Evolutionary conservation across 1,140 invertebrate species (phyloP), one percentile per base, ranked within the genome.

Genomic region (Aphaenogaster rudis): DNA sequence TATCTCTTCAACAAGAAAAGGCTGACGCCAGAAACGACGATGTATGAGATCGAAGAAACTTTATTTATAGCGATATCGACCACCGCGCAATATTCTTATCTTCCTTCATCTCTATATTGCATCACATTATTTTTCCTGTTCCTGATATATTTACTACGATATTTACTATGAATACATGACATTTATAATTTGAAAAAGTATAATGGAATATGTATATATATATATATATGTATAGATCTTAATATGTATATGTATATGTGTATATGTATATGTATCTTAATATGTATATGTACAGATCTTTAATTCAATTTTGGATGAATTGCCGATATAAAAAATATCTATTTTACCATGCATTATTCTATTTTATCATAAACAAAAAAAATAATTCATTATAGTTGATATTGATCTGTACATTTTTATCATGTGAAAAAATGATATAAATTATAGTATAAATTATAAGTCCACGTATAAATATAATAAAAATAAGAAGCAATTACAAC

Each of bases 31-130:
- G 33, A 63, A 74, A 77, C 6, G 71, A 39, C 54, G 69, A 74
- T 13, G 13, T 76, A 74, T 84, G 42, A 72, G 59, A 76, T 63
- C 52, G 71, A 61, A 76, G 45, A 76, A 59, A 76, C 67, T 77
- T 84, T 84, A 74, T 84, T 84, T 85, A 85, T 76, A 63, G 59
- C 28, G 28, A 79, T 79, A 66, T 50, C 80, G 36, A 84, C 39
- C 50, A 21, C 17, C 7, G 3, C n/a, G 13, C 36, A 15, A 84
- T 84, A 72, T 63, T 48, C 57, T 63, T 48, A 76, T 85, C 13
- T 77, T 15, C 45, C 13, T 50, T 39, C 42, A 39, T 63, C 33
- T 39, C 28, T 79, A 63, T 45, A 63, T 17, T n/a, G 9, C 8
- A 11, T 45, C 21, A 45, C 28, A 21, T 64, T 50, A 28, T 48